phyloP scores from a whole-genome alignment of 2,797 vertebrate species.

The Peromyscus aztecus region DNA sequence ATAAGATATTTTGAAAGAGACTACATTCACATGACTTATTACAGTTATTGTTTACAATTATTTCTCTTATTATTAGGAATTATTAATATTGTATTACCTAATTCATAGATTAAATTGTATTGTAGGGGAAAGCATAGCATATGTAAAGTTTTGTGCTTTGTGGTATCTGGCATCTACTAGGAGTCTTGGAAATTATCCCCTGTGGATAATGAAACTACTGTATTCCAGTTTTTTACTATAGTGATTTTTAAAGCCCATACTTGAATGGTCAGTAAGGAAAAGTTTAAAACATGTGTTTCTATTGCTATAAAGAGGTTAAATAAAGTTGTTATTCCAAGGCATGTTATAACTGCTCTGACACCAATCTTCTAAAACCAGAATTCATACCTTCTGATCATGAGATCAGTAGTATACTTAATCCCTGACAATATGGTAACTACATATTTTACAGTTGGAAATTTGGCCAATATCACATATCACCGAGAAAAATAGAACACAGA shows the following conservation, averaged over 20 bases:
- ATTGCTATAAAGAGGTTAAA: background rate
- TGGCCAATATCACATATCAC: background rate
- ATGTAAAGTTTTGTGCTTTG: background rate
- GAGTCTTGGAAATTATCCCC: background rate
- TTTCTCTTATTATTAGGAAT: background rate
- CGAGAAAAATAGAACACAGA: background rate
- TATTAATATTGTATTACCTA: background rate
- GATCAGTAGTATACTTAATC: background rate
- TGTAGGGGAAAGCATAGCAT: background rate
- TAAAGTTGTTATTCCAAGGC: background rate
- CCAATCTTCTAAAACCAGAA: background rate
- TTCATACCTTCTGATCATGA: background rate
- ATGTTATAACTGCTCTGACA: background rate
- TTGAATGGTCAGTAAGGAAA: background rate
- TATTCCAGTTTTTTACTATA: background rate
- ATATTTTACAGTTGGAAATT: conserved; percentile 28
- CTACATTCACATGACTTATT: background rate
- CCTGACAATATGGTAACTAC: background rate
- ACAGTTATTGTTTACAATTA: background rate
- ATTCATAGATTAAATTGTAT: background rate
- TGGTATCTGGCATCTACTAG: background rate
- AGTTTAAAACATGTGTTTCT: background rate
- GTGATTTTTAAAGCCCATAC: conserved; percentile 35
- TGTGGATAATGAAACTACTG: background rate
- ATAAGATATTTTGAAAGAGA: background rate